Evolutionary conservation across 2,888 invertebrate species (phyloP).

Genomic region (Papilio elwesi): DNA sequence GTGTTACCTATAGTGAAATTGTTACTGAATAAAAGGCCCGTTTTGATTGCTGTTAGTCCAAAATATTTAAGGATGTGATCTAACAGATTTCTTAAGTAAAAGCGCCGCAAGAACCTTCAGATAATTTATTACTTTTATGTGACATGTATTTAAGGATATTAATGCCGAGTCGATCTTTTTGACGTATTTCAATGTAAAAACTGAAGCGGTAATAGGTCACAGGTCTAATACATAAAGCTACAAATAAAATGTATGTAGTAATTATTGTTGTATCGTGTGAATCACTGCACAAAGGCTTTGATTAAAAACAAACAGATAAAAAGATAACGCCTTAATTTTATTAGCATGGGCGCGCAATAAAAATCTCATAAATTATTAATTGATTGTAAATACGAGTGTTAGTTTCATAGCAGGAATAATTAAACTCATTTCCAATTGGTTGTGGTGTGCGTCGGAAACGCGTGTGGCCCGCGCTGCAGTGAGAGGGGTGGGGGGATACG

Average conservation of each 20-base stretch:
- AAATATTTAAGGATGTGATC: neutral
- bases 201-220: too few relatives aligned
- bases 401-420: constrained; percentile 47
- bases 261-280: constrained; percentile 37
- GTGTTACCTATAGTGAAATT: neutral
- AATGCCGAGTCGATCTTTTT: neutral
- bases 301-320: constrained; percentile 37
- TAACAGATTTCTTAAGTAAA: neutral
- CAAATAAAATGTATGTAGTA: neutral
- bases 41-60: constrained; percentile 6
- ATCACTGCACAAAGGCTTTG: constrained; percentile 27
- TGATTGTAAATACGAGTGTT: constrained; percentile 42
- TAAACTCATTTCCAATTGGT: constrained; percentile 53
- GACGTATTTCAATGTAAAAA: neutral
- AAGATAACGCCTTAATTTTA: constrained; percentile 36
- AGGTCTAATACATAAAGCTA: too few relatives aligned
- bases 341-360: constrained; percentile 36
- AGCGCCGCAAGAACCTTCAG: neutral
- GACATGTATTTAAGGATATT: neutral
- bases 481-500: constrained; percentile 45
- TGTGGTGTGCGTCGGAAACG: constrained; percentile 53
- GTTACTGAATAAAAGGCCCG: neutral
- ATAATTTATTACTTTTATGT: neutral
- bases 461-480: constrained; percentile 58
- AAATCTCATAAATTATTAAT: constrained; percentile 42